Conservation (phyloP, 2,888 invertebrate genomes). For the Scaptomyza tumidula region DNA sequence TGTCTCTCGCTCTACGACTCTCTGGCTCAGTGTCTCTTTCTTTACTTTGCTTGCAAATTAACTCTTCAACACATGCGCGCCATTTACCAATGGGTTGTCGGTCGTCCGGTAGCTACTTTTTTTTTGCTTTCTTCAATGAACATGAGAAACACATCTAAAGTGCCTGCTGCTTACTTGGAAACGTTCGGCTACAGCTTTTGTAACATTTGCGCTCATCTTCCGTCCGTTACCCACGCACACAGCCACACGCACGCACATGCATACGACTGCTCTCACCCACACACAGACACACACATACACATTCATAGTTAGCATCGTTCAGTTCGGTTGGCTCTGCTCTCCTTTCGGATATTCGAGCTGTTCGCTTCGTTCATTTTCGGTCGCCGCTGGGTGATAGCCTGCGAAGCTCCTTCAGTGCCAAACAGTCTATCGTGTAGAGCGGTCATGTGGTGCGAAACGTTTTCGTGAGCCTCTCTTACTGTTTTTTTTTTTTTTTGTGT, state of each 20-base stretch:
- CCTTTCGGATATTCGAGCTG: constrained; percentile 30
- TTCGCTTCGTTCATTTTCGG: constrained; percentile 13
- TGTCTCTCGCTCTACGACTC: neutral
- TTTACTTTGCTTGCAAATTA: constrained; percentile 34
- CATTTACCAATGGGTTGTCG: constrained; percentile 51
- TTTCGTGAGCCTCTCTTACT: constrained; percentile 67
- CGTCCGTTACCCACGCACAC: constrained; percentile 23
- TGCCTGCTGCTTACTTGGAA: constrained; percentile 47
- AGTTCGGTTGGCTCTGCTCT: constrained; percentile 27
- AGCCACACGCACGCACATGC: constrained; percentile 3
- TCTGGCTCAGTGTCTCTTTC: neutral
- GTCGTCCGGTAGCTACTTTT: constrained; percentile 6
- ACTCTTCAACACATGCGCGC: constrained; percentile 60
- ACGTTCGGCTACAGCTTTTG: constrained; percentile 54
- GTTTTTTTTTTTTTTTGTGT: constrained; percentile 63
- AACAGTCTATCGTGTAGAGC: constrained; percentile 83
- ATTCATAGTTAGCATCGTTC: constrained; percentile 18
- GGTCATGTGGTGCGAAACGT: constrained; percentile 78
- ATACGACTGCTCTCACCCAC: constrained; percentile 21
- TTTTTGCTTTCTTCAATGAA: constrained; percentile 56
- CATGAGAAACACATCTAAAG: constrained; percentile 48
- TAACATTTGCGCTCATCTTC: constrained; percentile 52
- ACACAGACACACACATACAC: constrained; percentile 7
- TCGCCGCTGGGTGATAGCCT: constrained; percentile 45
- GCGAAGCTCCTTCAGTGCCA: constrained; percentile 78